A percentile compares a stretch with the other conserved stretches of the same genome.
Conservation (phyloP, 2,113 vertebrate species). For the Lampris incognitus region DNA sequence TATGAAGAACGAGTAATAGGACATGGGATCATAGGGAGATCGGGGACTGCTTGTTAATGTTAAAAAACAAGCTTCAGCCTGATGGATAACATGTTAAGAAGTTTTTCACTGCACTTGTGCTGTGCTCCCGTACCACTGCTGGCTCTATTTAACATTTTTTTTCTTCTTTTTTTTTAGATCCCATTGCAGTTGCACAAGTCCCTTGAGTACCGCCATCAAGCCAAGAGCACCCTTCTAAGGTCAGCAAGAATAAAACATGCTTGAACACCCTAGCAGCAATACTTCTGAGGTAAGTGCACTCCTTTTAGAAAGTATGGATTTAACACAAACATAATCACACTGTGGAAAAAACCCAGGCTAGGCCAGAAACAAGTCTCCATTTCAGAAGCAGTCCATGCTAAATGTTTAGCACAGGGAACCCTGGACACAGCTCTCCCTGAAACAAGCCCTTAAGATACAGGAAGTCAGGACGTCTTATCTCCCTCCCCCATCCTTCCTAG, state of each 20-base stretch:
- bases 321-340: background rate
- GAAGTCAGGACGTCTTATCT: constrained; percentile 40
- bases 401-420: too few relatives aligned
- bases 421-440: background rate
- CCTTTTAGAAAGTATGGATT: background rate
- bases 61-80: constrained; percentile 1
- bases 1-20: background rate
- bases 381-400: background rate
- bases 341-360: constrained; percentile 9
- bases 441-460: constrained; percentile 42
- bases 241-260: constrained; percentile 43
- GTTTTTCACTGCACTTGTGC: background rate
- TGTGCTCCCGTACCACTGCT: background rate
- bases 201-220: background rate
- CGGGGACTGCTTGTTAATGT: background rate
- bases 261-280: constrained; percentile 13
- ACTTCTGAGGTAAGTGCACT: constrained; percentile 16
- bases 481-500: constrained; percentile 39
- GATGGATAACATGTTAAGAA: constrained; percentile 3
- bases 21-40: constrained; percentile 40
- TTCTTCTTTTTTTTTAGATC: background rate
- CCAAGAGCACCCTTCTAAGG: constrained; percentile 19
- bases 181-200: background rate
- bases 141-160: too few relatives aligned
- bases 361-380: background rate